A percentile compares a stretch with the other conserved stretches of the same genome.
phyloP scores from a whole-genome alignment of 2,888 invertebrate genomes.

The Conomelus anceps region DNA sequence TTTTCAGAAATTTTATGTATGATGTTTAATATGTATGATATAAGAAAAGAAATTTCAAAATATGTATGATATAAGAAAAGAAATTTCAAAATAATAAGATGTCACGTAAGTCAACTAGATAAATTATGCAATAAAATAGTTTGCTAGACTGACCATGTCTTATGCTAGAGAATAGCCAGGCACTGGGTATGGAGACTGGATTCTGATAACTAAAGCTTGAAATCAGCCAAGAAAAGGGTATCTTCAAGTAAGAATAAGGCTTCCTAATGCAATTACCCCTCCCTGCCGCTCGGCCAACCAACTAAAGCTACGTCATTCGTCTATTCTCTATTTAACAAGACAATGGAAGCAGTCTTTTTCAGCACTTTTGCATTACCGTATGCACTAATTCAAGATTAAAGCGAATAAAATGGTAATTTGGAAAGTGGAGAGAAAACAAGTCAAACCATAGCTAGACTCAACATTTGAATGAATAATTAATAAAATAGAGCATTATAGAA shows the following conservation, averaged over 20 bases:
- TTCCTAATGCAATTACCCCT: neutral
- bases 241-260: neutral
- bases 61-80: too few species aligned
- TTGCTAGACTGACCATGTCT: neutral
- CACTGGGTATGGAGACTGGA: neutral
- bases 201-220: neutral
- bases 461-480: too few species aligned
- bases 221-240: neutral
- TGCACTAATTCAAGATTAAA: neutral
- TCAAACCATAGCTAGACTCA: too few species aligned
- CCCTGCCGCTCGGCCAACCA: neutral
- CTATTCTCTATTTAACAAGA: neutral
- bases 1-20: too few species aligned
- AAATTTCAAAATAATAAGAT: too few species aligned
- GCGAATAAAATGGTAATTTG: too few species aligned
- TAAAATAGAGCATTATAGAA: too few species aligned
- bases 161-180: neutral
- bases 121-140: neutral
- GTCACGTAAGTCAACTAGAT: too few species aligned
- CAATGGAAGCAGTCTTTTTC: neutral
- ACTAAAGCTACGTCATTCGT: neutral
- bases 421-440: too few species aligned
- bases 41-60: too few species aligned
- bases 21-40: too few species aligned
- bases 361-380: neutral